Base-by-base conservation (phyloP, 1,140 invertebrate genomes). In the Drosophila simulans region DNA sequence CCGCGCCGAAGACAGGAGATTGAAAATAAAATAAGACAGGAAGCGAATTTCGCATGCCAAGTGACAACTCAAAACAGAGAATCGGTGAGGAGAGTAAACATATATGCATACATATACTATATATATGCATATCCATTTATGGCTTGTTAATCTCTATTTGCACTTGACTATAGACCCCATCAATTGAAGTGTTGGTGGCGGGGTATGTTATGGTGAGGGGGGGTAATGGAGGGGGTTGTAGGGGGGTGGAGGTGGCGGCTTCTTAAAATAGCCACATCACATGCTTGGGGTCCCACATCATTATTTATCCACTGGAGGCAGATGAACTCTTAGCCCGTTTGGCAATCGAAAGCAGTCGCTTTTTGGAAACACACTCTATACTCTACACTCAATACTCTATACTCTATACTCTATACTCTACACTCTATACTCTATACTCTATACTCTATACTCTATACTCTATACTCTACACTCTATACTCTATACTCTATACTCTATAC, bases 121-220 rank as follows among this genome's bases (percentile, higher is more conserved):
- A 40, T 54, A 13, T 17, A 4, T 25, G 13, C 31, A 27, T 64
- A 34, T 3, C 37, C 64, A 52, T 68, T 64, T 68, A 65, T 52
- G 59, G 64, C 59, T 64, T 64, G 59, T 68, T 68, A 64, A 52
- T 68, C 64, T 68, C 64, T 52, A 68, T 66, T 66, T 63, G 57
- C 63, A 63, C 63, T 51, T 20, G 35, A 66, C 57, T 66, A 25
- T 63, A 63, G 31, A 43, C 43, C 58, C 60, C 63, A 63, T 66
- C 63, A 63, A 63, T 49, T 66, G 63, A 62, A 66, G 34, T 66
- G 58, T 15, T 20, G 20, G 2, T 22, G 20, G 20, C 0, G 2
- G 20, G 20, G 20, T 20, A 2, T 20, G 17, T 17, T 17, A 1
- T 0, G 20, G 20, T 22, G 20, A 3, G 20, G 20, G 20, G 20